Evolutionary conservation across 2,113 vertebrate species (phyloP).

Genomic region (Ptyas mucosa): DNA sequence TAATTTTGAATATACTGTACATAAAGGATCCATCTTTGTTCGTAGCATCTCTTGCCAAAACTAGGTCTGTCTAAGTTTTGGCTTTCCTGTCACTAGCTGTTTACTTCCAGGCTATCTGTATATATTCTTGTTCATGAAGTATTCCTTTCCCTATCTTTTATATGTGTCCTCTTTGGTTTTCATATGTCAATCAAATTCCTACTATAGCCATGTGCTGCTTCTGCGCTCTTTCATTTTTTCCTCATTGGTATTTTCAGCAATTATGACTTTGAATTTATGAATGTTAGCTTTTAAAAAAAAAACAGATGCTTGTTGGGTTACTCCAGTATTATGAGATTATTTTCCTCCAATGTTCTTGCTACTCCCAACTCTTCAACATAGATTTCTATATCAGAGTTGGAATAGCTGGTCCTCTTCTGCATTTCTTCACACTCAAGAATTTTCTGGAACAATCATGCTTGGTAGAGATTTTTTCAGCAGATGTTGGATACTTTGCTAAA

Average conservation of each 20-base stretch:
- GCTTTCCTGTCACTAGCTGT: neutral
- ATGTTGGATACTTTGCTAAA: neutral
- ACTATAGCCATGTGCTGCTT: neutral
- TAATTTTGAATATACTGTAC: neutral
- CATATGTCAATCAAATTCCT: neutral
- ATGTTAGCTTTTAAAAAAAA: neutral
- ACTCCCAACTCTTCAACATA: neutral
- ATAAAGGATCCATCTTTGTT: neutral
- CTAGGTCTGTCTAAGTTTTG: neutral
- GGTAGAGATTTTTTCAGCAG: neutral
- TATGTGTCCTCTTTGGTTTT: neutral
- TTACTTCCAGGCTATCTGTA: neutral
- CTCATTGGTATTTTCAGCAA: neutral
- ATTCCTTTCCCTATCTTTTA: neutral
- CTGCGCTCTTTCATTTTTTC: neutral
- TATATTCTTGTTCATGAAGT: neutral
- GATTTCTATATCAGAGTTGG: neutral
- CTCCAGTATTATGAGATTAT: neutral
- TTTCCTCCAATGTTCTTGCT: neutral
- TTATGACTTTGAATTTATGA: neutral
- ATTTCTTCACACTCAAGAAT: neutral
- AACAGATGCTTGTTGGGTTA: neutral
- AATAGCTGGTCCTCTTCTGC: neutral
- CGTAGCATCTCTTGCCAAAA: neutral
- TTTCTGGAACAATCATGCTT: neutral